phyloP scores from a whole-genome alignment of 1,140 invertebrate genomes.

The Drosophila simulans region DNA sequence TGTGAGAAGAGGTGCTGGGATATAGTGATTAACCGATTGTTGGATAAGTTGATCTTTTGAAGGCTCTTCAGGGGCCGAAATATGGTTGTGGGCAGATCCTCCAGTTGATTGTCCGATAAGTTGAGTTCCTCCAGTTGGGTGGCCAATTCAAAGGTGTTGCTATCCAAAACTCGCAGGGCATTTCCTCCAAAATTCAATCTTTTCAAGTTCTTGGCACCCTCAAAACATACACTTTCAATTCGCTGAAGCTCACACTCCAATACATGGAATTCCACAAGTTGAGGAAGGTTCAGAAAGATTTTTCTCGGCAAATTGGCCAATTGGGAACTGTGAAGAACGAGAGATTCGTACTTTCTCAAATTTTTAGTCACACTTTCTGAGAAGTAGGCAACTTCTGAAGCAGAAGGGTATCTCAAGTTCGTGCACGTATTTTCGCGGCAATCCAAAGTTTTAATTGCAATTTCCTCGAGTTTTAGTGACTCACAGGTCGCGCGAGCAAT shows the following conservation, averaged over 20 bases:
- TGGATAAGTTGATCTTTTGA: slow-evolving; percentile 31
- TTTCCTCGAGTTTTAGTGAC: slow-evolving; percentile 10
- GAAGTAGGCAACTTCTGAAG: slow-evolving; percentile 49
- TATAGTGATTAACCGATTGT: slow-evolving; percentile 37
- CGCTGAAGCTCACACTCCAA: slow-evolving; percentile 44
- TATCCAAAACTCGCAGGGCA: slow-evolving; percentile 15
- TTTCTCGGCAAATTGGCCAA: slow-evolving; percentile 54
- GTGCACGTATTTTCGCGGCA: slow-evolving; percentile 54
- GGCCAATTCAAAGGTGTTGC: slow-evolving; percentile 36
- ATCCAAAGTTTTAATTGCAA: slow-evolving; percentile 34
- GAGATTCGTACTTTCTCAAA: slow-evolving; percentile 20
- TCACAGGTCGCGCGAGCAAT: slow-evolving; percentile 9
- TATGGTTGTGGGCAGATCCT: slow-evolving; percentile 24
- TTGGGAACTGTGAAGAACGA: slow-evolving; percentile 51
- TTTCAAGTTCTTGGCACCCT: slow-evolving; percentile 27
- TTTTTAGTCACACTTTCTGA: slow-evolving; percentile 2
- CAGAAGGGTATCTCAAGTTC: slow-evolving; percentile 25
- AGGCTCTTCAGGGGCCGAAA: slow-evolving; percentile 38
- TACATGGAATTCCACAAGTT: slow-evolving; percentile 43
- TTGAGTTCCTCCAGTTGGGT: slow-evolving; percentile 51
- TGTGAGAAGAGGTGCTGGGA: slow-evolving; percentile 16
- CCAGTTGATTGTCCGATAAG: slow-evolving; percentile 51
- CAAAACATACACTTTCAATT: slow-evolving; percentile 44
- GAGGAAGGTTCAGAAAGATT: slow-evolving; percentile 40
- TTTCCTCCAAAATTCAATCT: slow-evolving; percentile 55